phyloP scores from a whole-genome alignment of 2,888 invertebrate species.

The Chrysina gloriosa region DNA sequence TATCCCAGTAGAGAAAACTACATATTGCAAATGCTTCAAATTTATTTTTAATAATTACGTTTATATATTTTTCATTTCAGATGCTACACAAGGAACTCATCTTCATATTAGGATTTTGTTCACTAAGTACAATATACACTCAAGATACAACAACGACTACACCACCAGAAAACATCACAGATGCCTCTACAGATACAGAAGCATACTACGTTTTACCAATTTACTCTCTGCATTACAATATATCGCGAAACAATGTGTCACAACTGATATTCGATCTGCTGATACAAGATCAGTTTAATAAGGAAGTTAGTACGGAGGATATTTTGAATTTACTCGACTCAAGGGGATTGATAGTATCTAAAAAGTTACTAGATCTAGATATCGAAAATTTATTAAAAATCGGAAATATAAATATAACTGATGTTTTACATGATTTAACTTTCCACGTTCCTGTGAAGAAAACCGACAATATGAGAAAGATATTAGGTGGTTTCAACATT shows the following conservation, averaged over 20 bases:
- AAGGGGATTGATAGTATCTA: not conserved
- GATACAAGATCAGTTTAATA: not conserved
- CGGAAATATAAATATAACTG: not conserved
- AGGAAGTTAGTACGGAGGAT: slow-evolving; percentile 1
- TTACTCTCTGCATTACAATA: slow-evolving; percentile 14
- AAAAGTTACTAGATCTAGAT: slow-evolving; percentile 11
- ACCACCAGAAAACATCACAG: not conserved
- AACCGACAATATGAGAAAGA: slow-evolving; percentile 24
- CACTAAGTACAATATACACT: not conserved
- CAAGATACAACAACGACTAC: not conserved
- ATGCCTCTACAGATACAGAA: not conserved
- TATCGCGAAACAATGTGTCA: slow-evolving; percentile 1
- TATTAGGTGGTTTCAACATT: slow-evolving; percentile 41
- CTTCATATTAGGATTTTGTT: not conserved
- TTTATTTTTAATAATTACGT: no score
- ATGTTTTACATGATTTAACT: slow-evolving; percentile 35
- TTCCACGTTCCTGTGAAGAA: slow-evolving; percentile 25
- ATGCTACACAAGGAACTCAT: not conserved
- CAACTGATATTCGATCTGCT: slow-evolving; percentile 6
- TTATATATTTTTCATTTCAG: slow-evolving; percentile 15
- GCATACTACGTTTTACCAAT: not conserved
- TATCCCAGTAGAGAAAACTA: not conserved
- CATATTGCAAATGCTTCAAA: no score
- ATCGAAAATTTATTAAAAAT: not conserved
- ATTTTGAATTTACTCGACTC: slow-evolving; percentile 11